A percentile compares a stretch with the other conserved stretches of the same genome.
Evolutionary conservation across 2,113 vertebrate species (phyloP).

Genomic region (Varanus komodoensis): DNA sequence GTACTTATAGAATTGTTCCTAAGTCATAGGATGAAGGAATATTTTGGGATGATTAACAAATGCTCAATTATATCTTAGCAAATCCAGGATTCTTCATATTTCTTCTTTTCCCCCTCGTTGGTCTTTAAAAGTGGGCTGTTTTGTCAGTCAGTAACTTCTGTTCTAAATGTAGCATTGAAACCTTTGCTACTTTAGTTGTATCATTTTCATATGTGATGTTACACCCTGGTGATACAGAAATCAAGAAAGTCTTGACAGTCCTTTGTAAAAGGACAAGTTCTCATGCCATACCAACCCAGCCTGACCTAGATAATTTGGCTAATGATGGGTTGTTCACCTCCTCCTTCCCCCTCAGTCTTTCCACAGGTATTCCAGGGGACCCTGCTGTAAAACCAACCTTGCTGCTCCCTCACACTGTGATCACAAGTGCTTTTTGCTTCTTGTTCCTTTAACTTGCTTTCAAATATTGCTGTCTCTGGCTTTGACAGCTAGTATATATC

Average conservation of each 20-base stretch:
- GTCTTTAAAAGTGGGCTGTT: background rate
- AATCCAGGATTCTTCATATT: background rate
- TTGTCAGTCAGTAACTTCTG: background rate
- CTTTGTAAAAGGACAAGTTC: background rate
- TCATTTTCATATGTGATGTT: background rate
- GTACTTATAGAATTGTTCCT: background rate
- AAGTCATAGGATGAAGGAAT: background rate
- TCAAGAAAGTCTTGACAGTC: background rate
- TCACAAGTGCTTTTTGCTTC: too few relatives aligned
- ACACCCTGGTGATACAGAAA: background rate
- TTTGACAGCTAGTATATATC: too few relatives aligned
- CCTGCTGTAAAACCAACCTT: too few relatives aligned
- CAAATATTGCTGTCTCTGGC: too few relatives aligned
- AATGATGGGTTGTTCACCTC: too few relatives aligned
- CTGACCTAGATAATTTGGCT: too few relatives aligned
- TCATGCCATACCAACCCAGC: too few relatives aligned
- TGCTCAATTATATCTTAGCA: background rate
- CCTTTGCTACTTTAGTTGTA: background rate
- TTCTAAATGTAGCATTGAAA: background rate
- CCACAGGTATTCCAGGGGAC: too few relatives aligned
- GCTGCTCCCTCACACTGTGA: too few relatives aligned
- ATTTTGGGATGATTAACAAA: background rate
- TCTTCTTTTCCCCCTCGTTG: background rate
- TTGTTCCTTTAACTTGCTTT: too few relatives aligned
- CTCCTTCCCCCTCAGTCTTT: too few relatives aligned